Evolutionary conservation across 2,888 invertebrate species (phyloP).

Genomic region (Limnephilus lunatus): DNA sequence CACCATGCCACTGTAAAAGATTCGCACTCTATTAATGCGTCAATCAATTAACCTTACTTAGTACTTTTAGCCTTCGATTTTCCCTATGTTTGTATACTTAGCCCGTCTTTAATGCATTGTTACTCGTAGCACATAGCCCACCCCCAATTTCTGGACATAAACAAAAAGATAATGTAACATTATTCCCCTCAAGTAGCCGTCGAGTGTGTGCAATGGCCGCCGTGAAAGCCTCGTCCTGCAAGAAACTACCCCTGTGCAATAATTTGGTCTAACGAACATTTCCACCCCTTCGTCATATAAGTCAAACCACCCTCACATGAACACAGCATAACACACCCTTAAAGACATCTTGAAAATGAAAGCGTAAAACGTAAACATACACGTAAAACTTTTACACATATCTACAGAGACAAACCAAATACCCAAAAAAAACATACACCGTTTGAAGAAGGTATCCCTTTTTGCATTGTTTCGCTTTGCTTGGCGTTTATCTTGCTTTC

Average conservation of each 20-base stretch:
- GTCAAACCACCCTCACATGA: slow-evolving; percentile 25
- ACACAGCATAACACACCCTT: slow-evolving; percentile 36
- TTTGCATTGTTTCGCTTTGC: background rate
- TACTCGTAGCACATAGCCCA: background rate
- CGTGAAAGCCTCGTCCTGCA: slow-evolving; percentile 52
- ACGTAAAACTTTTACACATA: background rate
- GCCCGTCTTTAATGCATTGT: background rate
- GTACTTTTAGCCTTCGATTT: background rate
- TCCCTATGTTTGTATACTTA: background rate
- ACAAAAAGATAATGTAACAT: slow-evolving; percentile 56
- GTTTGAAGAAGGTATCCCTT: background rate
- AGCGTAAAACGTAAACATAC: background rate
- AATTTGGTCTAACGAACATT: slow-evolving; percentile 66
- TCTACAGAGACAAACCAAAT: background rate
- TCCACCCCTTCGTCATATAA: slow-evolving; percentile 54
- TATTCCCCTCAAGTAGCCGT: slow-evolving; percentile 42
- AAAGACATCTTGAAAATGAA: background rate
- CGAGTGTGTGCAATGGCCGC: slow-evolving; percentile 50
- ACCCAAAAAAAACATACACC: background rate
- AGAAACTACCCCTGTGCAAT: slow-evolving; percentile 60
- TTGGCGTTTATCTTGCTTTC: background rate
- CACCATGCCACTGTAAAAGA: background rate
- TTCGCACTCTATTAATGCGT: background rate
- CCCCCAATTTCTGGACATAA: slow-evolving; percentile 33
- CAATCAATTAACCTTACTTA: background rate